phyloP scores from a whole-genome alignment of 2,888 invertebrate species.

The Pseudeuparius sepicola region DNA sequence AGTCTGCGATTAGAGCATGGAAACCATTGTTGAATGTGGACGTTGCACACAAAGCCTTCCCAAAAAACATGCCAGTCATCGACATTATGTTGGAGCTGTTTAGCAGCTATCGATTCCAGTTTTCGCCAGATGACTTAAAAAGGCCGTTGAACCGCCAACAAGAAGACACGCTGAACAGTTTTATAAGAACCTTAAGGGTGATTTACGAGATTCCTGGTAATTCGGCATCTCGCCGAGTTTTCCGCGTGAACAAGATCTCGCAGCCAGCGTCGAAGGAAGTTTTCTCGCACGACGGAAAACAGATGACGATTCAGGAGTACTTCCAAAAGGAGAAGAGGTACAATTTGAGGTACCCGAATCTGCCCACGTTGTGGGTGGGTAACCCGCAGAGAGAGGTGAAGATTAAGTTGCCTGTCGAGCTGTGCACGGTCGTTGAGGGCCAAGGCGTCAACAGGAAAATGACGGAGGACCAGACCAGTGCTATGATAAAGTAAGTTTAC shows the following conservation, averaged over 20 bases:
- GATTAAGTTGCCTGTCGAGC: slow-evolving; percentile 75
- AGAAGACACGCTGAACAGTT: slow-evolving; percentile 19
- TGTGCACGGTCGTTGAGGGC: slow-evolving; percentile 66
- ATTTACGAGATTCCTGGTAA: slow-evolving; percentile 40
- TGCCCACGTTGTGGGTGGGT: slow-evolving; percentile 77
- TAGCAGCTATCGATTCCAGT: slow-evolving; percentile 1
- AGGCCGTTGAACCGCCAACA: slow-evolving; percentile 20
- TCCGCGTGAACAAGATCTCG: slow-evolving; percentile 40
- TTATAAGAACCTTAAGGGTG: slow-evolving; percentile 35
- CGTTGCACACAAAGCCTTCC: slow-evolving; percentile 74
- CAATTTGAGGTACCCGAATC: slow-evolving; percentile 49
- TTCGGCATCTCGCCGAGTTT: slow-evolving; percentile 37
- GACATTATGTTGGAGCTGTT: slow-evolving; percentile 28
- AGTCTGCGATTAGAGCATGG: slow-evolving; percentile 84
- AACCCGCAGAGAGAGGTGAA: slow-evolving; percentile 41
- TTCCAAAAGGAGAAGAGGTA: slow-evolving; percentile 35
- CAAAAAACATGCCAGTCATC: slow-evolving; percentile 44
- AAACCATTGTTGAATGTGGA: slow-evolving; percentile 86
- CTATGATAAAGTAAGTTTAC: slow-evolving; percentile 59
- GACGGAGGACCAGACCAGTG: slow-evolving; percentile 69
- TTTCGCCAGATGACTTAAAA: slow-evolving; percentile 14
- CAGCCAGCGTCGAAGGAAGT: slow-evolving; percentile 32
- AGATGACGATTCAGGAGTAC: slow-evolving; percentile 42
- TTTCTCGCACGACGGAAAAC: slow-evolving; percentile 33
- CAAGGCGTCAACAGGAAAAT: slow-evolving; percentile 72